Evolutionary conservation across 1,140 invertebrate species (phyloP).

Genomic region (Drosophila tani): DNA sequence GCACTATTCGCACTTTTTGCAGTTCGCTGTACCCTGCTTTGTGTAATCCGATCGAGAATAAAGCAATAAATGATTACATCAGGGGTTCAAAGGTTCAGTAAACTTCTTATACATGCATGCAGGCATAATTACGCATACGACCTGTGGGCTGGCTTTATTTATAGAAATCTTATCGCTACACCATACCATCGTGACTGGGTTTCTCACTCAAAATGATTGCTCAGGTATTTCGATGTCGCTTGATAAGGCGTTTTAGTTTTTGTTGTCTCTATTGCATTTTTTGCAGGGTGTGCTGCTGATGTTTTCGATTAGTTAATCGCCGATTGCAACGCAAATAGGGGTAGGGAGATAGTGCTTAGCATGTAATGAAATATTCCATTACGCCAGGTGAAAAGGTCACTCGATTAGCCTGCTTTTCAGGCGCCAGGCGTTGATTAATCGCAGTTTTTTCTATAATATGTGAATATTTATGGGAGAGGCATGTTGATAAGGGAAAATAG

Average conservation of each 20-base stretch:
- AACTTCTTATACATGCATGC: conserved; percentile 14
- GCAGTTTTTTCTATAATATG: neutral
- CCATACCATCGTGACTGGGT: conserved; percentile 18
- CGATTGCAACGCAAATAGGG: conserved; percentile 9
- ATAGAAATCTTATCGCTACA: conserved; percentile 19
- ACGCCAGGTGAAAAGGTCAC: conserved; percentile 35
- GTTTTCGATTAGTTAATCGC: conserved; percentile 14
- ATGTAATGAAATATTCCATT: conserved; percentile 28
- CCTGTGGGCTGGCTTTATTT: conserved; percentile 5
- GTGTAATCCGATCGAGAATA: conserved; percentile 20
- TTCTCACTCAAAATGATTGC: conserved; percentile 24
- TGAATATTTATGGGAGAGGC: neutral
- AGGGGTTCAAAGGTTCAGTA: conserved; percentile 40
- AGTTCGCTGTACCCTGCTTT: conserved; percentile 2
- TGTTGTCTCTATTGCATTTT: conserved; percentile 12
- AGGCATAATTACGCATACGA: conserved; percentile 33
- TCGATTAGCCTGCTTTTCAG: conserved; percentile 4
- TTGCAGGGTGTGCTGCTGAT: conserved; percentile 6
- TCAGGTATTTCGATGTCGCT: conserved; percentile 12
- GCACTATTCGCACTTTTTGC: neutral
- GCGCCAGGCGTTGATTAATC: conserved; percentile 28
- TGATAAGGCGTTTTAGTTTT: conserved; percentile 15
- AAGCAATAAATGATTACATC: conserved; percentile 25
- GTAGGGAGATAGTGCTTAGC: neutral
- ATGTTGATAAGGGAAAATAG: neutral